phyloP scores from a whole-genome alignment of 2,888 invertebrate species.

The Ectobius pallidus region DNA sequence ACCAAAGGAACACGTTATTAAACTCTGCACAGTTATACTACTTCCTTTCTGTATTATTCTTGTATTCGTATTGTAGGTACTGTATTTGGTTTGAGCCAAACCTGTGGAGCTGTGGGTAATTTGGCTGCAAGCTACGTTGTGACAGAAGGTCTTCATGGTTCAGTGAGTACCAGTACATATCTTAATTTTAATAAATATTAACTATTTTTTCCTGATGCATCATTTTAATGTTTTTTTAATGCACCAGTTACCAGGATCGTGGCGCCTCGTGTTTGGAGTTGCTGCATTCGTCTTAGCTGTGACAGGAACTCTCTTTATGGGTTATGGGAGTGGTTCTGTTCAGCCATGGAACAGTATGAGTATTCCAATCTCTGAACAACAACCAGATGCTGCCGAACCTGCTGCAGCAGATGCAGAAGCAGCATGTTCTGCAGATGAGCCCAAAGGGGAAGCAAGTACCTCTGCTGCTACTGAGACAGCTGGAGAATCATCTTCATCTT shows the following conservation, averaged over 20 bases:
- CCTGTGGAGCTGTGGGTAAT: conserved; percentile 62
- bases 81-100: conserved; percentile 56
- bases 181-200: too few species aligned
- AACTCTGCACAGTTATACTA: too few species aligned
- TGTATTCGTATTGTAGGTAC: conserved; percentile 51
- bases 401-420: neutral
- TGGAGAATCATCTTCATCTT: neutral
- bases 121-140: conserved; percentile 64
- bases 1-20: too few species aligned
- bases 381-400: neutral
- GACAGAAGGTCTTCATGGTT: conserved; percentile 63
- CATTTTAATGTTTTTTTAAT: too few species aligned
- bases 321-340: conserved; percentile 63
- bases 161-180: conserved; percentile 53
- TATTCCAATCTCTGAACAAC: neutral
- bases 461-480: too few species aligned
- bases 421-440: neutral
- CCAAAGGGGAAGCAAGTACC: too few species aligned
- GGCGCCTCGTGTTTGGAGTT: conserved; percentile 64
- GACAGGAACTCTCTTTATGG: conserved; percentile 63
- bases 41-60: too few species aligned
- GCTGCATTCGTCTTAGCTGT: conserved; percentile 62
- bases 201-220: too few species aligned
- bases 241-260: conserved; percentile 62
- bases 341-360: conserved; percentile 61